Evolutionary conservation across 1,140 invertebrate genomes (phyloP).

Genomic region (Aricia agestis): DNA sequence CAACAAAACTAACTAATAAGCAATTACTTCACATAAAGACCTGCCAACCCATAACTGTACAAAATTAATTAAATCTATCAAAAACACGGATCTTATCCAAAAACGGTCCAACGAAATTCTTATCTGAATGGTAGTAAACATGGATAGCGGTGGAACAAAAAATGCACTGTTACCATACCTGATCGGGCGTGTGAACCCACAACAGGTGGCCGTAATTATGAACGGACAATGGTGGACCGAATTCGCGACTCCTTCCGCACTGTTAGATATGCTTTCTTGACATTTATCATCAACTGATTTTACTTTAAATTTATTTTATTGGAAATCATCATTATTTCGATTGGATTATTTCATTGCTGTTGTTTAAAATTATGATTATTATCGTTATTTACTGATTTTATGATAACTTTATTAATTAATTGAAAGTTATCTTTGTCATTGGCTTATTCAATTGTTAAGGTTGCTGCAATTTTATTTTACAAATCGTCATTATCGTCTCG

Average conservation of each 20-base stretch:
- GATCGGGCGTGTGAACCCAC: constrained; percentile 63
- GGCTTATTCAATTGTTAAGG: no score
- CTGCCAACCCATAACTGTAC: no score
- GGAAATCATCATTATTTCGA: no score
- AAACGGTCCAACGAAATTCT: neutral
- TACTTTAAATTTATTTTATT: neutral
- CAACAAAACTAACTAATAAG: no score
- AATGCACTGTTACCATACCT: constrained; percentile 60
- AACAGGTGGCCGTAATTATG: constrained; percentile 71
- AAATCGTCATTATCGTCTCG: no score
- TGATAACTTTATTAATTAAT: no score
- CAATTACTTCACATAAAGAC: no score
- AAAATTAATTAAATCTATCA: no score
- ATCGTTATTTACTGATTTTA: no score
- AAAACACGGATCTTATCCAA: neutral
- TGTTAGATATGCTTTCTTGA: constrained; percentile 16
- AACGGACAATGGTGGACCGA: constrained; percentile 38
- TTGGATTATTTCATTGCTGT: neutral
- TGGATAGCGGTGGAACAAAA: constrained; percentile 46
- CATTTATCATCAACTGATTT: neutral
- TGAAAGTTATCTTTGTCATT: no score
- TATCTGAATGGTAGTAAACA: neutral
- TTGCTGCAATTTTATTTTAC: no score
- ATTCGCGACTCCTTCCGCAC: constrained; percentile 34
- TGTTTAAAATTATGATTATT: neutral